Base-by-base conservation (phyloP, 2,888 invertebrate genomes). In the Linnaemya tessellans region DNA sequence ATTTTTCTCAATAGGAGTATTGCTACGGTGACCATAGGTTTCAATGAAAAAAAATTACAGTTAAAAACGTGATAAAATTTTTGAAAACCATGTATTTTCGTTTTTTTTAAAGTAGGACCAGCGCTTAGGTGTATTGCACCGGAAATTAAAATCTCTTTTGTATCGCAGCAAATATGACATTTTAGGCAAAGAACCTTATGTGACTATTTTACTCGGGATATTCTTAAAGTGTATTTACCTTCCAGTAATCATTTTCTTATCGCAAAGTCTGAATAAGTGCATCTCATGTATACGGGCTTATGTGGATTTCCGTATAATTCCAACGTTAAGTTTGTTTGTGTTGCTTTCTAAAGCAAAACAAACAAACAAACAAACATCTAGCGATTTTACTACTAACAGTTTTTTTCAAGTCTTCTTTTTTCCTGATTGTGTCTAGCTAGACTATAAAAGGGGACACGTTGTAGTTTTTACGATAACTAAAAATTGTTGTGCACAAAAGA, bases 391-490 rank as follows among this genome's bases (percentile, higher is more conserved):
- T 51, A 51, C n/a, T n/a, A n/a, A n/a, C 58, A 13, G 58, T 25
- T 30, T 58, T 60, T 25, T 64, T 51, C 15, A 7, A 43, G 20
- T 67, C 41, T 81, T 54, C 20, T 35, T 74, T 58, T 41, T 67
- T 18, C 30, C 18, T 58, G 30, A 68, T 75, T 46, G 25, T 64
- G 51, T 62, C 80, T 68, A 81, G 62, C 80, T 68, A 81, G 80
- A 84, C 84, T 81, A 5, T 2, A 81, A 84, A 81, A 80, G 84
- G 84, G 84, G 80, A 78, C 84, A 81, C 68, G 58, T 78, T 84
- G 84, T 78, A 80, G 80, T 81, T 81, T 80, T 62, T 74, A 56
- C 80, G 80, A 78, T 81, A 78, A 84, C 84, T 77, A 80, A 80
- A 77, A 81, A 80, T 71, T 56, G 67, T 70, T 41, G 56, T 54